These are phyloP conservation scores for Glyphotaelius pellucidus DNA, from an alignment of 2,888 invertebrate genomes.

Conservation along the genomic window DNA sequence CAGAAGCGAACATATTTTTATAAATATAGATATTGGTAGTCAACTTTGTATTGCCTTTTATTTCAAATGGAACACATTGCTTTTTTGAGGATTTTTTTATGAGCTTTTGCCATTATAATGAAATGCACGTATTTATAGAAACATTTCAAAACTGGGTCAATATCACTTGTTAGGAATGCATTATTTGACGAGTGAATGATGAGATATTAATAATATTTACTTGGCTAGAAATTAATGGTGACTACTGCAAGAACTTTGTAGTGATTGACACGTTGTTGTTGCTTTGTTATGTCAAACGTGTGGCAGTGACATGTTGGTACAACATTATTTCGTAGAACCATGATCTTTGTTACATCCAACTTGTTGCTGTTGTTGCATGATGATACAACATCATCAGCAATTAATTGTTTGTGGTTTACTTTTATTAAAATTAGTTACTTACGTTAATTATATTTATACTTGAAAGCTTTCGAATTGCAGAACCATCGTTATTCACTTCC, in stretches of 20 bases:
- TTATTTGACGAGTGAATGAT: background rate
- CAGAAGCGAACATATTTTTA: too few relatives aligned
- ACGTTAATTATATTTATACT: too few relatives aligned
- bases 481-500: too few relatives aligned
- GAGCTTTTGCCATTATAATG: background rate
- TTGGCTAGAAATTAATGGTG: background rate
- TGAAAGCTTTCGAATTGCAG: too few relatives aligned
- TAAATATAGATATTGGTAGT: background rate
- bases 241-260: background rate
- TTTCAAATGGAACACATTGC: background rate
- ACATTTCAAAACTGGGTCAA: background rate
- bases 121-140: background rate
- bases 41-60: background rate
- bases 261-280: background rate
- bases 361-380: background rate
- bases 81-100: background rate
- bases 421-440: too few relatives aligned
- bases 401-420: background rate
- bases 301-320: background rate
- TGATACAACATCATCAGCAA: background rate
- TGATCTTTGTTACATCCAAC: background rate
- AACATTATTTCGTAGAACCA: background rate
- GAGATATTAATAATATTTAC: background rate
- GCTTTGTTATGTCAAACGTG: background rate
- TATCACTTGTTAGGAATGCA: background rate